Percentiles rank a stretch among this genome's conserved stretches.
Evolutionary conservation across 2,797 vertebrate genomes (phyloP).

Genomic region (Enteromius fasciolatus): DNA sequence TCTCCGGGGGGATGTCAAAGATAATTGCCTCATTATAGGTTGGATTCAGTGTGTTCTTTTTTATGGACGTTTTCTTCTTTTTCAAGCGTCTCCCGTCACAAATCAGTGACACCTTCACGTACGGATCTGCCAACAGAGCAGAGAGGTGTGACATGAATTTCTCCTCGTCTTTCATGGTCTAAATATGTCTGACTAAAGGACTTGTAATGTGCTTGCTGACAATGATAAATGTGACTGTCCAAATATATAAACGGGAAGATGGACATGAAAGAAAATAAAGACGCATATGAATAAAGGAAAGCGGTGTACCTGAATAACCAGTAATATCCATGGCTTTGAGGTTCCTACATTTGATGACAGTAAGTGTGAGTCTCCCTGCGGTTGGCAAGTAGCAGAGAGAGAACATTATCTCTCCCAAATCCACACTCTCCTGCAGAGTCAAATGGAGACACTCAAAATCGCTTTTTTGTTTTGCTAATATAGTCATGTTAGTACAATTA

Average conservation of each 20-base stretch:
- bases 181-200: constrained; percentile 31
- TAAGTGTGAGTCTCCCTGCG: constrained; percentile 86
- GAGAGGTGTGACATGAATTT: constrained; percentile 28
- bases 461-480: neutral
- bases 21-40: constrained; percentile 89
- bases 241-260: constrained; percentile 20
- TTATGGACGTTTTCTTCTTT: constrained; percentile 90
- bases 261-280: constrained; percentile 7
- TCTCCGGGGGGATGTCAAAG: constrained; percentile 89
- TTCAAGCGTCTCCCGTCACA: constrained; percentile 86
- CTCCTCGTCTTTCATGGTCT: constrained; percentile 16
- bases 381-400: constrained; percentile 90
- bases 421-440: constrained; percentile 82
- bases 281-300: constrained; percentile 1
- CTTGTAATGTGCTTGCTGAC: constrained; percentile 19
- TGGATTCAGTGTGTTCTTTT: constrained; percentile 88
- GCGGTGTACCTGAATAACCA: constrained; percentile 84
- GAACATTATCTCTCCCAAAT: constrained; percentile 90
- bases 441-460: constrained; percentile 16
- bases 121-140: constrained; percentile 78
- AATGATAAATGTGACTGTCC: constrained; percentile 27
- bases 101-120: constrained; percentile 88
- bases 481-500: neutral
- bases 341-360: constrained; percentile 88
- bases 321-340: constrained; percentile 92